Evolutionary conservation across 1,140 invertebrate genomes (phyloP), one percentile per base, ranked within the genome.

Genomic region (Parasteatoda tepidariorum): DNA sequence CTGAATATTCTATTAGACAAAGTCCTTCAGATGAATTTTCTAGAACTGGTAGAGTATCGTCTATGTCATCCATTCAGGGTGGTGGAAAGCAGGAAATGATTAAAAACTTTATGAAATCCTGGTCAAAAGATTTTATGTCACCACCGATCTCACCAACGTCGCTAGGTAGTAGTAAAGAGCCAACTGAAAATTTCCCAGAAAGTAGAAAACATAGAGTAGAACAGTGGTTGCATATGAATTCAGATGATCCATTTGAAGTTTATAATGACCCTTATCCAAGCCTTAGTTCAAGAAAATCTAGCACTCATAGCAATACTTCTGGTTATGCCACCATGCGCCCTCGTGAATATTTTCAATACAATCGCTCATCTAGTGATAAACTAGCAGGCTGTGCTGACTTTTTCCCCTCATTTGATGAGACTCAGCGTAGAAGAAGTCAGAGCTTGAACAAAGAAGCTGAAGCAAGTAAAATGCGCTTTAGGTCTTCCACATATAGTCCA

Each of bases 151-250:
- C 75, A 33, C 84, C 84, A 26, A 78, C 55, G 6, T 76, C 68
- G 9, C 24, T 68, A 4, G 33, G 41, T 2, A 75, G 81, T 33
- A 48, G 24, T 3, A 66, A 73, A 41, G 78, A 81, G 34, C 70
- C 68, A 31, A 15, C 75, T 28, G 84, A 68, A 31, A 73, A 55
- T 18, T 28, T 81, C 2, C 41, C 83, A 31, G 84, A 85, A 28
- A 30, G 38, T n/a, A 59, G 71, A n/a, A 83, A 85, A 48, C 38
- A 83, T 54, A 66, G 86, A 57, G 86, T 87, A 22, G 86, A 87
- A 61, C 85, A 86, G 59, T 87, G 86, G 86, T 61, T 87, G 24
- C 59, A 85, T 31, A 84, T 83, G 78, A 71, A 70, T 66, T 26
- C 73, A 18, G 75, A 59, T 6, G 55, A 38, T 54, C 78, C 73